Evolutionary conservation across 2,797 vertebrate species (phyloP), one percentile per base, ranked within the genome.

Genomic region (Dendrocincla tyrannina): DNA sequence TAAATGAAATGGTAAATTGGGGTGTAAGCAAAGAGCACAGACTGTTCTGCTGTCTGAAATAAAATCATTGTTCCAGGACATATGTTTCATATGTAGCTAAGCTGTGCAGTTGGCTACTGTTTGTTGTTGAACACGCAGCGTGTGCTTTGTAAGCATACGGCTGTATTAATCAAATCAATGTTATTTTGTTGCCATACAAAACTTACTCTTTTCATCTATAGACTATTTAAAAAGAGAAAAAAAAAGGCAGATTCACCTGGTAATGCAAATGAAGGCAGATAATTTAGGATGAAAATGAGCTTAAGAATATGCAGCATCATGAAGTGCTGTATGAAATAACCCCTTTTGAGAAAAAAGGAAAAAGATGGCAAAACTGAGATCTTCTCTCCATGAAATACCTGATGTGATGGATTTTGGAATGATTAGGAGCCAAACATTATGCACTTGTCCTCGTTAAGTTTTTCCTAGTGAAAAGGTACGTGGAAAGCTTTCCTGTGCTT

Each of bases 31-130:
- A 96, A 95, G 69, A 96, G 69, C 82, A 75, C 78, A 91, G 76
- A 68, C 73, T 97, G 74, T 96, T 97, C 87, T 96, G 97, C 90
- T 91, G 85, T 95, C 91, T 62, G 87, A 95, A 97, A 92, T 74
- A 94, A 97, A 97, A 93, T 96, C 85, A 93, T 97, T 97, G 97
- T 97, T 97, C 93, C 70, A 82, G 95, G 92, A 95, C 85, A 74
- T 82, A 91, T 78, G 83, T 94, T 97, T 96, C 19, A 10, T 59
- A 75, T 81, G 88, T 74, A 82, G 85, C 91, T 97, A 94, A 96
- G 96, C 97, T 96, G 73, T 75, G 84, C 85, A 89, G 53, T 94
- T 94, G 97, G 96, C 96, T 95, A 76, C 95, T 84, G 83, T 95
- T 96, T 83, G 92, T 96, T 96, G 89, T 97, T 97, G 95, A 97